phyloP scores from a whole-genome alignment of 2,113 vertebrate species.

The Leptobrachium leishanense region DNA sequence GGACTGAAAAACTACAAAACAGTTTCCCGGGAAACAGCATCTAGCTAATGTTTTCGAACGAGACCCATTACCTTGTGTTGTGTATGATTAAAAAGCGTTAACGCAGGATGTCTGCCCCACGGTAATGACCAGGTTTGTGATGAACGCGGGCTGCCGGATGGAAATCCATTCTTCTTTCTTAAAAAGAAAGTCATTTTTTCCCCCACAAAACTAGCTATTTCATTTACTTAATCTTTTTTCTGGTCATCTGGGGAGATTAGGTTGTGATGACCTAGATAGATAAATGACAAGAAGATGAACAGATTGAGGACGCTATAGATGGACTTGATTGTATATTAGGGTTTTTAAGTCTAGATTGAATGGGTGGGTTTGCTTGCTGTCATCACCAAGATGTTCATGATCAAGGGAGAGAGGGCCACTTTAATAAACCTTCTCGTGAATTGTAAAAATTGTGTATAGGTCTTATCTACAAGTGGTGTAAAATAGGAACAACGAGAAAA shows the following conservation, averaged over 20 bases:
- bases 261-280: neutral
- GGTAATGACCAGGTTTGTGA: conserved; percentile 22
- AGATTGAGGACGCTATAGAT: neutral
- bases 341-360: neutral
- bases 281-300: conserved; percentile 15
- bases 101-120: neutral
- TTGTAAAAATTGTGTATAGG: neutral
- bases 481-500: too few species aligned
- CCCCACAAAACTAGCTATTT: neutral
- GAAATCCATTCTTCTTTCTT: neutral
- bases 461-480: too few species aligned
- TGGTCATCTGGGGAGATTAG: neutral
- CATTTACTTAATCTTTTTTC: conserved; percentile 1
- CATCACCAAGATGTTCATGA: neutral
- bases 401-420: neutral
- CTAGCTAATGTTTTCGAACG: conserved; percentile 24
- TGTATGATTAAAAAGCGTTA: conserved; percentile 23
- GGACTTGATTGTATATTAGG: neutral
- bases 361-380: neutral
- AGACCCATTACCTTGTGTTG: conserved; percentile 11
- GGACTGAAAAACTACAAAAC: conserved; percentile 27
- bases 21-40: conserved; percentile 42
- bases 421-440: neutral
- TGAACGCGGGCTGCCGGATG: neutral
- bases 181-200: conserved; percentile 7